Percentiles rank a stretch among this genome's conserved stretches.
Evolutionary conservation across 2,113 vertebrate species (phyloP).

Genomic region (Stictonetta naevosa): DNA sequence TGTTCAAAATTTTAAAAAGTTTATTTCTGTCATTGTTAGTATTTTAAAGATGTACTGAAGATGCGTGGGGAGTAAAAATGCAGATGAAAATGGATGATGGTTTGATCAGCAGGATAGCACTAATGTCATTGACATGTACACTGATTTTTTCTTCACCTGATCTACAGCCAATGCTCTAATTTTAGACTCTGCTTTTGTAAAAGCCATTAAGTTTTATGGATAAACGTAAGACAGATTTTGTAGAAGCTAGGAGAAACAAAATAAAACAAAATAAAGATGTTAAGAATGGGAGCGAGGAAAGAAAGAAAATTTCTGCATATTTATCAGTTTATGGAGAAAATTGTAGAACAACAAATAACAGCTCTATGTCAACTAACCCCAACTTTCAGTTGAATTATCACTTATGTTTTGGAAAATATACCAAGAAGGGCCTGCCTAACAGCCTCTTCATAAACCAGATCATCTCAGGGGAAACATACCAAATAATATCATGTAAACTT

Average conservation of each 20-base stretch:
- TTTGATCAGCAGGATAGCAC: not conserved
- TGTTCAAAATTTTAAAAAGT: too few species aligned
- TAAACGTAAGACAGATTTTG: not conserved
- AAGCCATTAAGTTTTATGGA: not conserved
- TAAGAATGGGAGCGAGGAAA: not conserved
- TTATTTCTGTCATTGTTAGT: not conserved
- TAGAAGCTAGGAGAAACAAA: not conserved
- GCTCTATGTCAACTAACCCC: not conserved
- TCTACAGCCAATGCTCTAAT: not conserved
- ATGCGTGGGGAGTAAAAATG: not conserved
- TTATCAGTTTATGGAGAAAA: not conserved
- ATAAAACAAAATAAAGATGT: not conserved
- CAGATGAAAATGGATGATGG: not conserved
- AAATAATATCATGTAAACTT: not conserved
- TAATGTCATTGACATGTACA: not conserved
- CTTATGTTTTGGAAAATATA: not conserved
- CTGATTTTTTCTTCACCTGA: not conserved
- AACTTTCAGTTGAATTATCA: not conserved
- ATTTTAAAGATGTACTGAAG: not conserved
- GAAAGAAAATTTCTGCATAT: not conserved
- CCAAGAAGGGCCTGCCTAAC: not conserved
- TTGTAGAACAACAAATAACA: not conserved
- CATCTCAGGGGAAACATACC: not conserved
- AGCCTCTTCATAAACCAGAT: not conserved
- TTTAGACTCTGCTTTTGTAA: not conserved